Conservation (phyloP, 1,140 invertebrate genomes). For the Phymorhynchus buccinoides region DNA sequence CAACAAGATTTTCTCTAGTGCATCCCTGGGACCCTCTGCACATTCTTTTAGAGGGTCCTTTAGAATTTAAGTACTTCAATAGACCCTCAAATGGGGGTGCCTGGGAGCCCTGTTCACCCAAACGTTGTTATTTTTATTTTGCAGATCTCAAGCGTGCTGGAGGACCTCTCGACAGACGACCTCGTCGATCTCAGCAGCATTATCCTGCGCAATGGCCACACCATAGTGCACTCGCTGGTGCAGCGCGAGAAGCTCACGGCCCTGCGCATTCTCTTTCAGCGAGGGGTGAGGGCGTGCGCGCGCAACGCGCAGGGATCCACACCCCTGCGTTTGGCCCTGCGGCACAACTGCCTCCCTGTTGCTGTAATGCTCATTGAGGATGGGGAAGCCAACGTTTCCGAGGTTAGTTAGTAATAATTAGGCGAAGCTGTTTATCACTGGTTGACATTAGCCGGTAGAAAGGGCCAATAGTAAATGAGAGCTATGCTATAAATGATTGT, state of each 20-base stretch:
- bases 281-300: slow-evolving; percentile 51
- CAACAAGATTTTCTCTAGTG: too few species aligned
- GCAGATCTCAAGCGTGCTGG: slow-evolving; percentile 20
- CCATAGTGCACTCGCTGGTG: slow-evolving; percentile 57
- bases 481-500: too few species aligned
- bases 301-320: slow-evolving; percentile 39
- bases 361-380: slow-evolving; percentile 53
- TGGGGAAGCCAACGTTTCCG: slow-evolving; percentile 58
- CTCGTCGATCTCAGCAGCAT: slow-evolving; percentile 58
- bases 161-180: slow-evolving; percentile 44
- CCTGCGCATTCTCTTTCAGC: slow-evolving; percentile 48
- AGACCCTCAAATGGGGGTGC: too few species aligned
- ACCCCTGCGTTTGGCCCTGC: slow-evolving; percentile 47
- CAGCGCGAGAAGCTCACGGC: slow-evolving; percentile 54
- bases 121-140: too few species aligned
- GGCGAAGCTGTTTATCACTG: too few species aligned
- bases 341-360: slow-evolving; percentile 39
- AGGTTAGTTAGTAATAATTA: too few species aligned
- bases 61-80: too few species aligned
- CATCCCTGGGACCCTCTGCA: too few species aligned
- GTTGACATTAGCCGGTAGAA: too few species aligned
- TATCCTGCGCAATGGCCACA: slow-evolving; percentile 59
- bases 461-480: too few species aligned
- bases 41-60: too few species aligned
- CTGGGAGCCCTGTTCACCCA: too few species aligned